Base-by-base conservation (phyloP, 2,888 invertebrate genomes). In the Pandemis heparana region DNA sequence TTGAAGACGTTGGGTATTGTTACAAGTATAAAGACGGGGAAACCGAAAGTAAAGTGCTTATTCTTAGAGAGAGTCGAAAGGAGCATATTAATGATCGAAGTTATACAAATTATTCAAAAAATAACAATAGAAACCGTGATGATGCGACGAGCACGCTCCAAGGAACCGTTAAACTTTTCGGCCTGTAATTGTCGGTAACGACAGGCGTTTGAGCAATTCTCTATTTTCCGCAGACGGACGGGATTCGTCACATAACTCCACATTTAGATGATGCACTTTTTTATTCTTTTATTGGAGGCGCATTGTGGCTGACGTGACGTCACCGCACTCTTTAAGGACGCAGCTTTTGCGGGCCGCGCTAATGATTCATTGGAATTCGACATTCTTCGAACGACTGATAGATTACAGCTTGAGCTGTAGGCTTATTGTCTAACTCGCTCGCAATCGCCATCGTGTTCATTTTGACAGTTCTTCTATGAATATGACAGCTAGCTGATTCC, bases 261-360 rank as follows among this genome's bases (percentile, higher is more conserved):
- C 69, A 60, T 70, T 74, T 74, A 72, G 69, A 59, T 43, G 73
- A 32, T 70, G 74, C 69, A 64, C 62, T 66, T 46, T 66, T 60
- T 41, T 61, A 72, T 70, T 68, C 63, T 68, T 68, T 73, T 73
- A 68, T 74, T 70, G 60, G 39, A 62, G 16, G 41, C 38, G 59
- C 66, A 64, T 59, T 46, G 63, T 56, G 32, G 65, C 41, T 68
- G 67, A 56, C 67, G 53, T 68, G 67, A 56, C 67, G 53, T 68
- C 72, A 68, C 16, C 18, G 16, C 18, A 51, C 43, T 53, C 62
- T 39, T 64, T 59, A 59, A 59, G 65, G 39, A 41, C 9, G 56
- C 56, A 56, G 23, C 5, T 46, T 63, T 63, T 18, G 23, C 43
- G 63, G 43, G 14, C 16, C 41, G 5, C 7, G 46, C 18, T 46